Percentiles rank a stretch among this genome's conserved stretches.
Conservation (phyloP, 1,140 invertebrate species). For the Drosophila punjabiensis region DNA sequence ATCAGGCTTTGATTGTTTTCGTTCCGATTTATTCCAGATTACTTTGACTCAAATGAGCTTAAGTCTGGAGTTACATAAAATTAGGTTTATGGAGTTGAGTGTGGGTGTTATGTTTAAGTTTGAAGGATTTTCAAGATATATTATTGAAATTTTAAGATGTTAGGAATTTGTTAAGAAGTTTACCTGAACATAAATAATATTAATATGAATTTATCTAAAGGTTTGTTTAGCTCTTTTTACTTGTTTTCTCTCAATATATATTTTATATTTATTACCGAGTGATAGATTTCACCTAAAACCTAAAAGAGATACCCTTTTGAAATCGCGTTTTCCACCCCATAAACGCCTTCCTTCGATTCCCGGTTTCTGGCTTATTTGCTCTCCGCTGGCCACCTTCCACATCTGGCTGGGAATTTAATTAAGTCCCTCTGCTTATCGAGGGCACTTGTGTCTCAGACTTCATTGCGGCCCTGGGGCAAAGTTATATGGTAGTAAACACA, state of each 20-base stretch:
- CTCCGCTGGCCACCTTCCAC: constrained; percentile 27
- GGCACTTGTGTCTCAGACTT: constrained; percentile 38
- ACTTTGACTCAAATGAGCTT: background rate
- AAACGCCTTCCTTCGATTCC: background rate
- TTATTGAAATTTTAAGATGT: background rate
- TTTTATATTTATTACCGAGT: too few relatives aligned
- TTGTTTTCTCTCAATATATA: too few relatives aligned
- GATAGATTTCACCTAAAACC: too few relatives aligned
- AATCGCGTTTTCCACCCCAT: background rate
- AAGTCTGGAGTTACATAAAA: background rate
- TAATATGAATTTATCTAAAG: too few relatives aligned
- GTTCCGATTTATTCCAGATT: background rate
- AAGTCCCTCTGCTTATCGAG: constrained; percentile 62
- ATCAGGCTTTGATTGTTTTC: constrained; percentile 4
- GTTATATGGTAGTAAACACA: constrained; percentile 62
- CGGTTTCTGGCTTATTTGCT: constrained; percentile 6
- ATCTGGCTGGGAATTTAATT: constrained; percentile 62
- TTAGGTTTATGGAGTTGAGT: background rate
- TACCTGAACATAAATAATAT: background rate
- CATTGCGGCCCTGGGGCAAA: constrained; percentile 25
- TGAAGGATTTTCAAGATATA: background rate
- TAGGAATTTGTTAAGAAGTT: background rate
- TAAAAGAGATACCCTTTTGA: background rate
- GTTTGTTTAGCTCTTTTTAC: too few relatives aligned
- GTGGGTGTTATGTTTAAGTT: too few relatives aligned